These are phyloP conservation scores for Microplitis mediator DNA, from an alignment of 1,140 invertebrate species.

Conservation along the genomic window DNA sequence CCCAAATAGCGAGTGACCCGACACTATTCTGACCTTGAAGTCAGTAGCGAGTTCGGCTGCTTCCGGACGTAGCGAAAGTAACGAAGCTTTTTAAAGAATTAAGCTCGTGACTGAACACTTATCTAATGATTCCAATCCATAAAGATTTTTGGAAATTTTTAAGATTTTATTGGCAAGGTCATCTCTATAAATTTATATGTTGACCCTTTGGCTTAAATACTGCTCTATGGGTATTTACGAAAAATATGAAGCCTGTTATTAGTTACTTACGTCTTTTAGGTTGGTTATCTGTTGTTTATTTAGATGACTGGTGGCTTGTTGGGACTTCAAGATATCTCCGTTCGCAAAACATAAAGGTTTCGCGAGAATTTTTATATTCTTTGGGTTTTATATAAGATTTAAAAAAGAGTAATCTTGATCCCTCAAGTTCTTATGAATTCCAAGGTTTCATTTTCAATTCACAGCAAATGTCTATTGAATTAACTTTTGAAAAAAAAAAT, in stretches of 20 bases:
- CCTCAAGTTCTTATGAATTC: slow-evolving; percentile 27
- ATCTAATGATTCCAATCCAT: slow-evolving; percentile 32
- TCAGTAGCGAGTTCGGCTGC: no score
- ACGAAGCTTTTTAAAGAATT: no score
- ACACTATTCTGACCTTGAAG: no score
- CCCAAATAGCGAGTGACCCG: no score
- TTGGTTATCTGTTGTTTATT: slow-evolving; percentile 26
- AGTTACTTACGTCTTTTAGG: slow-evolving; percentile 27
- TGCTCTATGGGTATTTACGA: slow-evolving; percentile 33
- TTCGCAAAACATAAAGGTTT: slow-evolving; percentile 14
- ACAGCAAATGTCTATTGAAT: slow-evolving; percentile 22
- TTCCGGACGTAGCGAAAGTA: no score
- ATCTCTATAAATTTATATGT: slow-evolving; percentile 31
- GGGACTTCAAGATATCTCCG: slow-evolving; percentile 5
- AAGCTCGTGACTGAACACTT: no score
- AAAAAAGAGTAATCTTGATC: slow-evolving; percentile 26
- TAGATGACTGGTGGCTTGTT: slow-evolving; percentile 32
- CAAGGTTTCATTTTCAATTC: slow-evolving; percentile 41
- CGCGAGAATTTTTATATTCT: slow-evolving; percentile 27
- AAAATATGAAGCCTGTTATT: slow-evolving; percentile 36
- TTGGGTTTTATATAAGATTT: slow-evolving; percentile 40
- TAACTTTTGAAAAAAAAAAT: slow-evolving; percentile 31
- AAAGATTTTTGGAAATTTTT: slow-evolving; percentile 30
- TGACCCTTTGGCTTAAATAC: slow-evolving; percentile 28
- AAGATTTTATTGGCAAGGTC: slow-evolving; percentile 27